Evolutionary conservation across 2,797 vertebrate genomes (phyloP).

Genomic region (Peromyscus melanophrys): DNA sequence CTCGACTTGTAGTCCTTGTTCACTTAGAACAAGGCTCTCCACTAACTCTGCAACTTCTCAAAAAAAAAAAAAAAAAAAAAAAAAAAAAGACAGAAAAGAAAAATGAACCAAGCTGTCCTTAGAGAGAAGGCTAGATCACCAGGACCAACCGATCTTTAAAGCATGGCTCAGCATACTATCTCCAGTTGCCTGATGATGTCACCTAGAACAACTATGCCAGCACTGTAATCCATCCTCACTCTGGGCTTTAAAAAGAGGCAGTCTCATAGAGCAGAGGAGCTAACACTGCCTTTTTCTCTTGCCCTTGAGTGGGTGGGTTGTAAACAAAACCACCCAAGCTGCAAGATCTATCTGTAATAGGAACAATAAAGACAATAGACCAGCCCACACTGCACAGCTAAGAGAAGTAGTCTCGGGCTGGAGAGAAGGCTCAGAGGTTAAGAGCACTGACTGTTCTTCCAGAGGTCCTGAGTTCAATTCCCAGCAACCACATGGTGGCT

Average conservation of each 20-base stretch:
- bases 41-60: not conserved
- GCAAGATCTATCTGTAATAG: not conserved
- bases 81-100: not conserved
- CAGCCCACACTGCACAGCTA: not conserved
- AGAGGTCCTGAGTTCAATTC: too few relatives aligned
- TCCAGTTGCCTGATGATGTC: constrained; percentile 48
- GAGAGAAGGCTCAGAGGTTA: too few relatives aligned
- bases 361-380: not conserved
- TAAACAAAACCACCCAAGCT: constrained; percentile 35
- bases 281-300: not conserved
- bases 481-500: too few relatives aligned
- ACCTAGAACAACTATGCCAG: not conserved
- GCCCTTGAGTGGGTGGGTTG: not conserved
- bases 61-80: not conserved
- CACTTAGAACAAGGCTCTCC: not conserved
- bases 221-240: constrained; percentile 26
- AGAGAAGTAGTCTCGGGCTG: not conserved
- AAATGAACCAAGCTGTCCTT: not conserved
- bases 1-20: not conserved
- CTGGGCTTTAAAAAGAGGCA: constrained; percentile 34
- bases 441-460: too few relatives aligned
- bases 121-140: not conserved
- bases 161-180: not conserved
- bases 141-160: not conserved
- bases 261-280: not conserved